Evolutionary conservation across 1,140 invertebrate species (phyloP).

Genomic region (Bombus waltoni): DNA sequence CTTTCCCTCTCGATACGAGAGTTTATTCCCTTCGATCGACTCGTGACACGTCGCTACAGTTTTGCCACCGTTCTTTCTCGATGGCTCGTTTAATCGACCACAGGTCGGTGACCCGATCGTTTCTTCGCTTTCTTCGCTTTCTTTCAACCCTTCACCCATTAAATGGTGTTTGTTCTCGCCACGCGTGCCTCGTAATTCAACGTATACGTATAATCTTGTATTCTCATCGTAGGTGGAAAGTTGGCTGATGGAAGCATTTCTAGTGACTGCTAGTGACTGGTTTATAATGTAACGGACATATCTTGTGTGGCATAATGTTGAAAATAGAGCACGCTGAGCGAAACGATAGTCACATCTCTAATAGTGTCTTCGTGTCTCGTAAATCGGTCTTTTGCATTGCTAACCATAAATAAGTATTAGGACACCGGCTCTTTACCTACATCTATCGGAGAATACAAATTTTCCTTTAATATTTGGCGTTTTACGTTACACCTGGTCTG

Average conservation of each 20-base stretch:
- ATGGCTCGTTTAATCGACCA: neutral
- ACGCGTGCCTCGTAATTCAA: neutral
- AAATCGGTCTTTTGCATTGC: too few species aligned
- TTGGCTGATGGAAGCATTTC: too few species aligned
- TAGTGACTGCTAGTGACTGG: too few species aligned
- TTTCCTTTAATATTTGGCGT: too few species aligned
- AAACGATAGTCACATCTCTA: neutral
- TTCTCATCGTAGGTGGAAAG: neutral
- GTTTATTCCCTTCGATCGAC: neutral
- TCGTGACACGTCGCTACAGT: neutral
- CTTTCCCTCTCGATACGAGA: conserved; percentile 22
- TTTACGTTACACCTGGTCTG: too few species aligned
- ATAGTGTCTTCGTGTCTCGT: too few species aligned
- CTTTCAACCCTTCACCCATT: neutral
- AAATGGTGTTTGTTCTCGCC: neutral
- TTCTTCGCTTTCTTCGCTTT: neutral
- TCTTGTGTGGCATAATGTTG: neutral
- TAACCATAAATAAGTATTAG: too few species aligned
- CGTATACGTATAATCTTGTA: neutral
- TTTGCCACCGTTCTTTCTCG: neutral
- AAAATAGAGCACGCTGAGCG: neutral
- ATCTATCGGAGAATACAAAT: too few species aligned
- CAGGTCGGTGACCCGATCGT: neutral
- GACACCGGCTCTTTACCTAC: too few species aligned
- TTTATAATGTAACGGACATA: neutral